Evolutionary conservation across 2,888 invertebrate species (phyloP), one percentile per base, ranked within the genome.

Genomic region (Elmis aenea): DNA sequence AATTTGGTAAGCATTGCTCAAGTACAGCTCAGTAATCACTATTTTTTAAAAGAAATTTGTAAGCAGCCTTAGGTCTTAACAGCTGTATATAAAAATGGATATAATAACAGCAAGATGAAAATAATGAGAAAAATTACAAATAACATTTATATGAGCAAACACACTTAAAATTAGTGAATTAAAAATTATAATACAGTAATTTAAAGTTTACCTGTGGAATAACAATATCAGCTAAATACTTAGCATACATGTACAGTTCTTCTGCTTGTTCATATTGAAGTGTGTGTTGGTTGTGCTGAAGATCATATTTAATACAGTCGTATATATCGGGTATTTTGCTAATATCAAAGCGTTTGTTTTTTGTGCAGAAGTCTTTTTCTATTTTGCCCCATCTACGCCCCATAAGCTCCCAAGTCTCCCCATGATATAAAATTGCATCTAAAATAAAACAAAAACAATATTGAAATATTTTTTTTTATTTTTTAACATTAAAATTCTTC

Each of bases 321-420:
- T 99, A 99, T 50, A 99, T 99, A 64, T 99, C 99, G 0, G 99
- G 97, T 39, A 99, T 92, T 71, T 99, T 99, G 3, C 95, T 96
- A 57, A 99, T 97, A 66, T 99, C 99, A 67, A 88, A 99, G 21
- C 83, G 78, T 52, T 86, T 88, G 55, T 85, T 87, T 66, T 95
- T 95, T 0, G 89, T 86, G 58, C 86, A 89, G 64, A 99, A 99
- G 67, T 99, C 99, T 67, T 97, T 96, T 62, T 96, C 93, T 33
- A 97, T 87, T 70, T 97, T 97, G 23, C 91, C 89, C 97, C 97
- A 97, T 8, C 97, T 77, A 11, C 97, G 77, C 3, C 92, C 91
- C 88, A 99, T 93, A 45, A 99, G 71, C 61, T 99, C 97, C 97
- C 97, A 97, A 0, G 95, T 94, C 70, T 99, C 99, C 3, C 95